A percentile compares a stretch with the other conserved stretches of the same genome.
Conservation (phyloP, 1,140 invertebrate genomes). For the Tetranychus urticae region DNA sequence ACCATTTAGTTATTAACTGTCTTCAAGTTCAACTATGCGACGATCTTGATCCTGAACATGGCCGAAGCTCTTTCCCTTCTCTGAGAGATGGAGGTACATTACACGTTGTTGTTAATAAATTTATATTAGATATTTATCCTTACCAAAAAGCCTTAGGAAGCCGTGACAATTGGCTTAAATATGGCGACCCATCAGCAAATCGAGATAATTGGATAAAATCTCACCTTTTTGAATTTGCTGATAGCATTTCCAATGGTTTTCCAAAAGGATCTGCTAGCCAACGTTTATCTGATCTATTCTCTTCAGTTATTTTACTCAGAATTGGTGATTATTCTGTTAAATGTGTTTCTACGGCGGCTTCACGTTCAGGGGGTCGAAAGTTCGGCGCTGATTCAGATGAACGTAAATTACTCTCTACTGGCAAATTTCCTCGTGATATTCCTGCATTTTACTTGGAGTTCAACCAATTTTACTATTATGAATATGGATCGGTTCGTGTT, state of each 20-base stretch:
- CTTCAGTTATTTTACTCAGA: slow-evolving; percentile 4
- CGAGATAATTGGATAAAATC: slow-evolving; percentile 23
- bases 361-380: slow-evolving; percentile 8
- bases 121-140: slow-evolving; percentile 87
- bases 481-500: slow-evolving; percentile 17
- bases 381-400: slow-evolving; percentile 24
- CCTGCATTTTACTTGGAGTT: slow-evolving; percentile 79
- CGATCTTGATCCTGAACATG: slow-evolving; percentile 32
- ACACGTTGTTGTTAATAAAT: slow-evolving; percentile 56
- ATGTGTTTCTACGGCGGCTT: slow-evolving; percentile 5
- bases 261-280: neutral
- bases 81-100: slow-evolving; percentile 72
- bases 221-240: slow-evolving; percentile 20
- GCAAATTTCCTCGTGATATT: slow-evolving; percentile 56
- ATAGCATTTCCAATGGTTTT: slow-evolving; percentile 5
- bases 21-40: slow-evolving; percentile 94
- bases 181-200: slow-evolving; percentile 20
- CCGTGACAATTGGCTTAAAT: slow-evolving; percentile 56
- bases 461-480: slow-evolving; percentile 89
- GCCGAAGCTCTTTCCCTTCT: slow-evolving; percentile 53
- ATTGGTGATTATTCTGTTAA: slow-evolving; percentile 7
- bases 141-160: slow-evolving; percentile 70
- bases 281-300: slow-evolving; percentile 1
- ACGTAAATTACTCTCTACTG: neutral
- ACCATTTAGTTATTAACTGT: slow-evolving; percentile 76